phyloP scores from a whole-genome alignment of 1,140 invertebrate genomes.

The Fopius arisanus region DNA sequence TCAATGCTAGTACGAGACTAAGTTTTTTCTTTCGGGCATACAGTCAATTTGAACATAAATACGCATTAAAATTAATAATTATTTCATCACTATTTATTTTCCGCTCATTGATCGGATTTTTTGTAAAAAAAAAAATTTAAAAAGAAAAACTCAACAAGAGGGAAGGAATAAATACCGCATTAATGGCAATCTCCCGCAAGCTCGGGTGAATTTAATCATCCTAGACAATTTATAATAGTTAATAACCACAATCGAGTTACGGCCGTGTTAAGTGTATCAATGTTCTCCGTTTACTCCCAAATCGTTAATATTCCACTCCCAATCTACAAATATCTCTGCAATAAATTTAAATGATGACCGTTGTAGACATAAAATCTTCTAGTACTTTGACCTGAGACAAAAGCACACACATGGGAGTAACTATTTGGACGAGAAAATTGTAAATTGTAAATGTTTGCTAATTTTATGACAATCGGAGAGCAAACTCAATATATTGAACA shows the following conservation, averaged over 20 bases:
- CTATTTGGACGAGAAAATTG: conserved; percentile 9
- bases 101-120: conserved; percentile 1
- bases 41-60: conserved; percentile 6
- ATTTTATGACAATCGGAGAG: background rate
- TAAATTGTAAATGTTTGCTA: conserved; percentile 6
- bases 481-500: background rate
- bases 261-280: conserved; percentile 48
- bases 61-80: background rate
- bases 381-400: background rate
- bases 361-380: background rate
- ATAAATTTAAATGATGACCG: background rate
- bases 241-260: conserved; percentile 47
- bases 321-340: conserved; percentile 20
- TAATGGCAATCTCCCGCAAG: background rate
- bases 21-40: conserved; percentile 6
- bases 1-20: background rate
- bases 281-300: conserved; percentile 33
- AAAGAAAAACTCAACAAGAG: background rate
- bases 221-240: conserved; percentile 45
- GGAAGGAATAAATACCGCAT: background rate
- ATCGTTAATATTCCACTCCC: conserved; percentile 17
- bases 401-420: background rate
- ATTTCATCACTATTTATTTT: conserved; percentile 18
- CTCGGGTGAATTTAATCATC: conserved; percentile 11
- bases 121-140: conserved; percentile 1